Percentiles rank a stretch among this genome's conserved stretches.
These are phyloP conservation scores for Euproctis similis DNA, from an alignment of 2,888 invertebrate genomes.

Conservation along the genomic window DNA sequence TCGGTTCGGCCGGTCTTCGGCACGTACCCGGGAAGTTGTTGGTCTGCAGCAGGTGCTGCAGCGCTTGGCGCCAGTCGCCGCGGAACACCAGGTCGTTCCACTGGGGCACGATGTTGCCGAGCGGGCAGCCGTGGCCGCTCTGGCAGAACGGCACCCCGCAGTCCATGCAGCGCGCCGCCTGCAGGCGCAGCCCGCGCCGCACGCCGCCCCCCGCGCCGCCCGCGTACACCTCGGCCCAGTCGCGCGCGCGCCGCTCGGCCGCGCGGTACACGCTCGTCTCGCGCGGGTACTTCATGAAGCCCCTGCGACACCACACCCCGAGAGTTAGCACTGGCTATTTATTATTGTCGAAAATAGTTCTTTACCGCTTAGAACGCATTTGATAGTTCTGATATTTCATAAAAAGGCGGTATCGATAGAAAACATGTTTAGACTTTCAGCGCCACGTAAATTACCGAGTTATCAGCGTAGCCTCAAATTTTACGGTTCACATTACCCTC, in stretches of 20 bases:
- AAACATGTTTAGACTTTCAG: too few relatives aligned
- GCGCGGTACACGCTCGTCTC: conserved; percentile 91
- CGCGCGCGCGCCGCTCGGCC: conserved; percentile 88
- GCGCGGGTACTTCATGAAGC: conserved; percentile 97
- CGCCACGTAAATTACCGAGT: too few relatives aligned
- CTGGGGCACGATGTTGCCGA: conserved; percentile 98
- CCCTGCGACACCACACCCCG: conserved; percentile 64
- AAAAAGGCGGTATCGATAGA: too few relatives aligned
- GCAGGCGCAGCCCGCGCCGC: conserved; percentile 89
- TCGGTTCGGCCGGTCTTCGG: too few relatives aligned
- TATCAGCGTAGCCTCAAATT: too few relatives aligned
- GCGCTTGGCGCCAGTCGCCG: conserved; percentile 95
- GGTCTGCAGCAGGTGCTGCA: conserved; percentile 94
- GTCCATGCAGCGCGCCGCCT: conserved; percentile 98
- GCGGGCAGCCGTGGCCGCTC: conserved; percentile 90
- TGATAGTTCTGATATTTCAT: too few relatives aligned
- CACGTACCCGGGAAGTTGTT: conserved; percentile 98
- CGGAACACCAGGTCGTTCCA: conserved; percentile 99
- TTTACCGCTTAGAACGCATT: too few relatives aligned
- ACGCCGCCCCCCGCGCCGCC: conserved; percentile 87
- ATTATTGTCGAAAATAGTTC: too few relatives aligned
- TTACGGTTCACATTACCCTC: too few relatives aligned
- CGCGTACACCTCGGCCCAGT: conserved; percentile 98
- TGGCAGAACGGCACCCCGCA: conserved; percentile 98
- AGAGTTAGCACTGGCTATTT: too few relatives aligned